phyloP scores from a whole-genome alignment of 2,797 vertebrate genomes.

The Aulostomus chinensis region DNA sequence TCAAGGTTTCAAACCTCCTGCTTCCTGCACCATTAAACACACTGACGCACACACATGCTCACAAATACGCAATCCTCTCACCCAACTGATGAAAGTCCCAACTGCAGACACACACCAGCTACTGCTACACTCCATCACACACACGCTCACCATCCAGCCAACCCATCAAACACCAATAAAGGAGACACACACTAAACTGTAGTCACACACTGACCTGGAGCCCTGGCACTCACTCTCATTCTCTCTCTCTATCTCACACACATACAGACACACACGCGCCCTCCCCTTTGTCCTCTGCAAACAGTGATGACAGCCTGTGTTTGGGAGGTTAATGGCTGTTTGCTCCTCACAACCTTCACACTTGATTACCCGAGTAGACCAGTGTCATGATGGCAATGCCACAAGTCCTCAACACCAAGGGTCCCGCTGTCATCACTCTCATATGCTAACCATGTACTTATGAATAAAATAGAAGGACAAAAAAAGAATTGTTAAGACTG shows the following conservation, averaged over 20 bases:
- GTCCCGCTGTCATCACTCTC: too few species aligned
- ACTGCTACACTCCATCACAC: constrained; percentile 7
- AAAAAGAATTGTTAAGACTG: too few species aligned
- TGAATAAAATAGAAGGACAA: too few species aligned
- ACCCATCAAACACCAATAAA: constrained; percentile 39
- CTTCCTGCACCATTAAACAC: too few species aligned
- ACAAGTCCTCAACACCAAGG: constrained; percentile 11
- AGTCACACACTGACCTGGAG: neutral
- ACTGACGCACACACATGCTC: neutral
- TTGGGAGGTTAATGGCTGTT: constrained; percentile 75
- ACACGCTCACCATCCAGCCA: constrained; percentile 13
- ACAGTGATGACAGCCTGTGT: constrained; percentile 58
- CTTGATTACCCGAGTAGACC: constrained; percentile 63
- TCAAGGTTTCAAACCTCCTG: too few species aligned
- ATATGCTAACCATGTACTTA: too few species aligned
- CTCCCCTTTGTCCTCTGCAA: constrained; percentile 40
- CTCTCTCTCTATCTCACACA: constrained; percentile 11
- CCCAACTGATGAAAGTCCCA: too few species aligned
- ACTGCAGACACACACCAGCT: neutral
- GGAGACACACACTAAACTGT: constrained; percentile 10
- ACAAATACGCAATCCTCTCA: too few species aligned
- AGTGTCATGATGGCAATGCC: constrained; percentile 48
- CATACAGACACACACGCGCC: constrained; percentile 6
- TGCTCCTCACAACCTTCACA: constrained; percentile 75
- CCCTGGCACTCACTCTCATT: constrained; percentile 16